Conservation (phyloP, 2,113 vertebrate species). For the Tetrao urogallus region DNA sequence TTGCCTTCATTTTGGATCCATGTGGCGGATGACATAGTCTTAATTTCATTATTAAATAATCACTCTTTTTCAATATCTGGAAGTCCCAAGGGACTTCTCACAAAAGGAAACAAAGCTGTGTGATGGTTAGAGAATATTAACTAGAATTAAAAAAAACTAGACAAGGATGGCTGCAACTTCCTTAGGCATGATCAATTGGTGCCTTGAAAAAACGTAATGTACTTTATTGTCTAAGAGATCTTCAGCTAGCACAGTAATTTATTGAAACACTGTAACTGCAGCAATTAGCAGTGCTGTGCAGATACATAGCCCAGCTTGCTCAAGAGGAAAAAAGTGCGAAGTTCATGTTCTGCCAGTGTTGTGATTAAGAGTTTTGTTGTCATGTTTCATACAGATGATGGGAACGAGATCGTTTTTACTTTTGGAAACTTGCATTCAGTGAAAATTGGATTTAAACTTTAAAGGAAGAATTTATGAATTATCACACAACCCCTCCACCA, state of each 20-base stretch:
- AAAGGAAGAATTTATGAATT: not conserved
- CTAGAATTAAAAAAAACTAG: not conserved
- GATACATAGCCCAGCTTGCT: not conserved
- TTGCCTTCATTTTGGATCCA: not conserved
- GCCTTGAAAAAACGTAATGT: not conserved
- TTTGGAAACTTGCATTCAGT: not conserved
- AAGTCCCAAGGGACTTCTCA: not conserved
- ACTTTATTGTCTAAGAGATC: not conserved
- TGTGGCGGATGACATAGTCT: not conserved
- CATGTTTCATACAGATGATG: not conserved
- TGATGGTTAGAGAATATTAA: not conserved
- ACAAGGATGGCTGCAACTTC: not conserved
- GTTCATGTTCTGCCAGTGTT: not conserved
- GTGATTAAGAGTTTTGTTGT: not conserved
- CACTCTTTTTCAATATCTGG: not conserved
- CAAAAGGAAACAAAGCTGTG: not conserved
- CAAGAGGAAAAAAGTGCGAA: not conserved
- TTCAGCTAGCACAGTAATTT: not conserved
- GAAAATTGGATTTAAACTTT: not conserved
- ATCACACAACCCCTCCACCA: not conserved
- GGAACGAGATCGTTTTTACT: rapidly evolving
- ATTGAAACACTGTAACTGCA: not conserved
- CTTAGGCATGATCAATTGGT: not conserved
- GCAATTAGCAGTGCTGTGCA: not conserved
- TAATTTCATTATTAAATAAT: not conserved